Evolutionary conservation across 2,888 invertebrate genomes (phyloP), one percentile per base, ranked within the genome.

Genomic region (Scaptomyza tumidula): DNA sequence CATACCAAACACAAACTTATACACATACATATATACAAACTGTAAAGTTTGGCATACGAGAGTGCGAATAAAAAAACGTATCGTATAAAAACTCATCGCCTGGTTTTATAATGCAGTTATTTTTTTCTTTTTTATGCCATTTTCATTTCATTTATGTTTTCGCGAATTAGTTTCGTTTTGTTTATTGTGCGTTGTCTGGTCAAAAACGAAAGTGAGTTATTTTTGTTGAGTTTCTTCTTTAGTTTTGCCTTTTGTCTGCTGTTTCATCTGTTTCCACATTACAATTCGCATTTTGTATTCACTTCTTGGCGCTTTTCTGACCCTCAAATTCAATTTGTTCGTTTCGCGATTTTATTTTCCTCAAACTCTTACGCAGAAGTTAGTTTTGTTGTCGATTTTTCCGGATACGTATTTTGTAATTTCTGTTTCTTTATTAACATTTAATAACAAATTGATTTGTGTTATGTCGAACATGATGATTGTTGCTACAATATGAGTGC

Each of bases 361-460:
- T 53, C 52, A 48, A 76, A 43, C 45, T 39, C 19, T 4, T 45
- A 45, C 13, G 3, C 3, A 48, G 45, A 50, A 57, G 31, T 33
- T 19, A 35, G 35, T 37, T 61, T 62, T 52, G 6, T 63, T 62
- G 27, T 46, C 19, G 7, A 50, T 69, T 75, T 75, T 76, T 70
- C 75, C 78, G 69, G 78, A 54, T 69, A 58, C 43, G 24, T 11
- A 43, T 64, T 71, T 75, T 58, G 69, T 44, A 59, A 62, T 74
- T 46, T 44, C 31, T 14, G 13, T 61, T 41, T 53, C 5, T 53
- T 55, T 66, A 46, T 43, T 27, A 58, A 58, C 37, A 37, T 44
- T 46, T 48, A 58, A 31, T 53, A 75, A 67, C 63, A 71, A 77
- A 77, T 78, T 67, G 79, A 79, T 77, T 77, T 63, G 63, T 53